A percentile compares a stretch with the other conserved stretches of the same genome.
These are phyloP conservation scores for Apodemus speciosus DNA, from an alignment of 2,113 vertebrate genomes.

Conservation along the genomic window DNA sequence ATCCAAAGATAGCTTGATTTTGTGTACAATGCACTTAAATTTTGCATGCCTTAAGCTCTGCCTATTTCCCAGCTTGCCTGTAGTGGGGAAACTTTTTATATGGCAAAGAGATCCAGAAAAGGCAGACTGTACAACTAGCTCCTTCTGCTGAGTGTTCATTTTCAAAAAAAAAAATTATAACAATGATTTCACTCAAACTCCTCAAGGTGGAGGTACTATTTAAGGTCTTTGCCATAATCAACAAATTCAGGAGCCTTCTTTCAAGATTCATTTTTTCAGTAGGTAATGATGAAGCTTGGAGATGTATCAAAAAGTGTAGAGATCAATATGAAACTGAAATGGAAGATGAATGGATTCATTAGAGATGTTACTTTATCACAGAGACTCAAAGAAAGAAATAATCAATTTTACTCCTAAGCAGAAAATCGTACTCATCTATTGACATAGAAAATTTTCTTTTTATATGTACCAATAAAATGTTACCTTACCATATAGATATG, in stretches of 20 bases:
- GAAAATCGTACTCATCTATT: background rate
- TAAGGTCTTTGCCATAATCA: background rate
- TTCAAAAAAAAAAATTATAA: background rate
- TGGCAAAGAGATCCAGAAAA: no score
- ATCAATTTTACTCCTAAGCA: background rate
- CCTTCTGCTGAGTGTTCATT: no score
- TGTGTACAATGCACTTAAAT: no score
- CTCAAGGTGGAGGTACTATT: background rate
- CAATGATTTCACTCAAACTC: background rate
- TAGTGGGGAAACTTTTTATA: no score
- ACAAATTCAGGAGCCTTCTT: background rate
- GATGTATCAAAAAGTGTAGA: background rate
- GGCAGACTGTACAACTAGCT: no score
- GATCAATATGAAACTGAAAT: background rate
- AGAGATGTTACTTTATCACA: background rate
- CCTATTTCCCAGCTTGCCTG: no score
- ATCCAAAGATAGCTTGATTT: no score
- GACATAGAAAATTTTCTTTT: background rate
- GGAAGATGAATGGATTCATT: background rate
- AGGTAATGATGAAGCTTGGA: background rate
- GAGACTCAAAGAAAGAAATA: background rate
- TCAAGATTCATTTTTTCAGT: background rate
- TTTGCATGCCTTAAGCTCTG: no score
- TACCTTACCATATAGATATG: no score
- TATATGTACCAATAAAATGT: background rate